A percentile compares a stretch with the other conserved stretches of the same genome.
phyloP scores from a whole-genome alignment of 1,140 invertebrate genomes.

The Sitobion miscanthi region DNA sequence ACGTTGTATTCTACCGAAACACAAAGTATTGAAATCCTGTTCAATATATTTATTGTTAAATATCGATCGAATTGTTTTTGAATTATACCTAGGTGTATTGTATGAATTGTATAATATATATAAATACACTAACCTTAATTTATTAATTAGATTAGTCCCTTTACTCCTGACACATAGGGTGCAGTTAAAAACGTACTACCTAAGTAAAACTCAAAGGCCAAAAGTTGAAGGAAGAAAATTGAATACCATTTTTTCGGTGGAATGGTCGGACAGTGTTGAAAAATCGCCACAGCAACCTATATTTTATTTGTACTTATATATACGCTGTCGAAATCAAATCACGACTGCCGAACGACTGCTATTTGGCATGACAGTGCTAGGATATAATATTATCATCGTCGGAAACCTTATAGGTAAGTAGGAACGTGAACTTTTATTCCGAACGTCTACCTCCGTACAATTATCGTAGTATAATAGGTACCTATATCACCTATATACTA shows the following conservation, averaged over 20 bases:
- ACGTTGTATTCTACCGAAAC: no score
- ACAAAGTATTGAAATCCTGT: no score
- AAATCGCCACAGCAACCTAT: no score
- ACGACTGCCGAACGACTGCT: not conserved
- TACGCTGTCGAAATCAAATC: not conserved
- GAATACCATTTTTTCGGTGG: not conserved
- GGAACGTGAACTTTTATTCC: not conserved
- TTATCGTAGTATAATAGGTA: slow-evolving; percentile 1
- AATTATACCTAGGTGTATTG: no score
- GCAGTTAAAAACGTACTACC: not conserved
- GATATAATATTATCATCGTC: no score
- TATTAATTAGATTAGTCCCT: not conserved
- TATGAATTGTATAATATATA: no score
- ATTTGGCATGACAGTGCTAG: not conserved
- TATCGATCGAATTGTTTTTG: no score
- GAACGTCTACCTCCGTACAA: not conserved
- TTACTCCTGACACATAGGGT: not conserved
- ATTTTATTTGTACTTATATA: no score
- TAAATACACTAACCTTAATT: not conserved
- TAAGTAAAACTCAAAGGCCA: not conserved
- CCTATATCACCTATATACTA: not conserved
- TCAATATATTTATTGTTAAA: no score
- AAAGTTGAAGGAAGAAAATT: not conserved
- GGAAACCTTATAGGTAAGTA: not conserved
- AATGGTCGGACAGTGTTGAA: not conserved